Evolutionary conservation across 2,797 vertebrate species (phyloP).

Genomic region (Macropus fuliginosus): DNA sequence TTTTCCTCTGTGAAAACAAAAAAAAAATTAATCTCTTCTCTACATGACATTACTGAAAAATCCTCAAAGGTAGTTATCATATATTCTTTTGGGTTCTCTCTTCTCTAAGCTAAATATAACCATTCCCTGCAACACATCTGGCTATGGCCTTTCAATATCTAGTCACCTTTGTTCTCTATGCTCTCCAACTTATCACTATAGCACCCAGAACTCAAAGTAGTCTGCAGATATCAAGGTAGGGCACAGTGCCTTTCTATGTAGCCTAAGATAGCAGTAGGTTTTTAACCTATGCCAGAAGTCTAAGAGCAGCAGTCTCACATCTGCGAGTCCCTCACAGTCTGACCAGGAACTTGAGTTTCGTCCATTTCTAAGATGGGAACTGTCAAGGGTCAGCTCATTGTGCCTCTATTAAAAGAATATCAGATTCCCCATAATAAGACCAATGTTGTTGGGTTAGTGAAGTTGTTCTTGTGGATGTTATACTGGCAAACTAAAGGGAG

Average conservation of each 20-base stretch:
- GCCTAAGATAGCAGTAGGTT: background rate
- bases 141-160: background rate
- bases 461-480: background rate
- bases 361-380: background rate
- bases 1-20: background rate
- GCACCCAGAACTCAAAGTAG: background rate
- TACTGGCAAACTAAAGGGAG: background rate
- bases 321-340: background rate
- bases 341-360: background rate
- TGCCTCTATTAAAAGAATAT: background rate
- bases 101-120: background rate
- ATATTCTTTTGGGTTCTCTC: background rate
- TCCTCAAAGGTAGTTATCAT: background rate
- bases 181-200: background rate
- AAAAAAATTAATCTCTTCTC: background rate
- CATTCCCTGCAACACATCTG: background rate
- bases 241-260: background rate
- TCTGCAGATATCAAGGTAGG: background rate
- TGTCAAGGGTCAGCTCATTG: background rate
- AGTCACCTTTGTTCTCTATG: background rate
- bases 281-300: background rate
- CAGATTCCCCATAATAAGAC: background rate
- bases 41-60: background rate
- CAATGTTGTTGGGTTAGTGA: background rate
- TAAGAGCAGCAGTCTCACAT: background rate